phyloP scores from a whole-genome alignment of 2,113 vertebrate species.

The Petrocephalus microphthalmus region DNA sequence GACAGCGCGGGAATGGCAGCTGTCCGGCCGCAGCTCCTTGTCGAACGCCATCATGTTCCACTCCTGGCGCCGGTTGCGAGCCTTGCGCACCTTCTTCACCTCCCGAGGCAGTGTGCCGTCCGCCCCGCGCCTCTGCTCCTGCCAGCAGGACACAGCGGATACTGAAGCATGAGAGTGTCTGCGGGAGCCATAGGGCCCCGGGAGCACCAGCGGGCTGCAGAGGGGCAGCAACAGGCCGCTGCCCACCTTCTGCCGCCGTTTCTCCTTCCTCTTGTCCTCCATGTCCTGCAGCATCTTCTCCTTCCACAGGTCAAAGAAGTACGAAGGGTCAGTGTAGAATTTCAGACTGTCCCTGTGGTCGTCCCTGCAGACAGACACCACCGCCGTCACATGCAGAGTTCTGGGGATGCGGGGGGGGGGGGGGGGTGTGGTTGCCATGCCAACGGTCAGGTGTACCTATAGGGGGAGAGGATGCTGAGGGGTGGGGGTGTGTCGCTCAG shows the following conservation, averaged over 20 bases:
- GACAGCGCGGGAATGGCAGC: conserved; percentile 83
- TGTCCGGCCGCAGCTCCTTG: conserved; percentile 96
- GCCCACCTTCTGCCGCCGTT: conserved; percentile 64
- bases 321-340: conserved; percentile 96
- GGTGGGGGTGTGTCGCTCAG: conserved; percentile 91
- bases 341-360: conserved; percentile 93
- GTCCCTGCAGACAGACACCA: conserved; percentile 66
- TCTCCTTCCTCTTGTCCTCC: conserved; percentile 95
- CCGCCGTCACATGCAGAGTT: background rate
- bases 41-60: conserved; percentile 99
- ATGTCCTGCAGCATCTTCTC: conserved; percentile 99
- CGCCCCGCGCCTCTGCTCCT: conserved; percentile 90
- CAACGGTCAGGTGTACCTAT: conserved; percentile 66
- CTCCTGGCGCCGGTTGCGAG: conserved; percentile 94
- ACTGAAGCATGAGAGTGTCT: background rate
- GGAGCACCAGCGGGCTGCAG: background rate
- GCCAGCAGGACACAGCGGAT: background rate
- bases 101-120: conserved; percentile 93
- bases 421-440: background rate
- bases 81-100: conserved; percentile 99
- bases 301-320: conserved; percentile 98
- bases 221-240: background rate
- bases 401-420: background rate
- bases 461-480: conserved; percentile 81
- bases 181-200: background rate